These are phyloP conservation scores for Aphelinus atriplicis DNA, from an alignment of 1,140 invertebrate species.

Conservation along the genomic window DNA sequence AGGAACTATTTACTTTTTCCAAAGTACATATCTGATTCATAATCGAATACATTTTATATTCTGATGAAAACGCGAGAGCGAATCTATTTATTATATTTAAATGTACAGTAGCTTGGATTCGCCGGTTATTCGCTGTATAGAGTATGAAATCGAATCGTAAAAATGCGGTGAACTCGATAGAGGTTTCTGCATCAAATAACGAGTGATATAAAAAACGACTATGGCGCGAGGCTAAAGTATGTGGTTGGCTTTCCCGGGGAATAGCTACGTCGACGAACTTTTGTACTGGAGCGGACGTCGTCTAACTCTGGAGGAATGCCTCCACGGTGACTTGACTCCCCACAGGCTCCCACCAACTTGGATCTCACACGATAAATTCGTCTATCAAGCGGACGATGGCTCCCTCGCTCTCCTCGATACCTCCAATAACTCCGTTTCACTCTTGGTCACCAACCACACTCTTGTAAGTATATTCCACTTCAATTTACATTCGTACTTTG, in stretches of 20 bases:
- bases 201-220: neutral
- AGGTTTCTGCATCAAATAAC: no score
- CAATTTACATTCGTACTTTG: no score
- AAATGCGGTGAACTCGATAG: neutral
- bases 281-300: constrained; percentile 85
- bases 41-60: no score
- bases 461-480: constrained; percentile 69
- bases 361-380: constrained; percentile 81
- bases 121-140: no score
- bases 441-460: constrained; percentile 85
- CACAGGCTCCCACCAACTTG: constrained; percentile 79
- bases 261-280: constrained; percentile 84
- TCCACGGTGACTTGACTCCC: constrained; percentile 79
- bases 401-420: constrained; percentile 80
- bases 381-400: constrained; percentile 85
- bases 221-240: neutral
- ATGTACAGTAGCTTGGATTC: no score
- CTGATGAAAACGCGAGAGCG: no score
- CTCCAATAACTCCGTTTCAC: constrained; percentile 77
- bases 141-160: neutral
- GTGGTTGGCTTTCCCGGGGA: constrained; percentile 3
- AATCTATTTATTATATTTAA: no score
- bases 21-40: no score
- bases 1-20: no score
- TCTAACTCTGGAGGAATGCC: constrained; percentile 83